These are phyloP conservation scores for Myxocyprinus asiaticus DNA, from an alignment of 2,113 vertebrate genomes.

Conservation along the genomic window DNA sequence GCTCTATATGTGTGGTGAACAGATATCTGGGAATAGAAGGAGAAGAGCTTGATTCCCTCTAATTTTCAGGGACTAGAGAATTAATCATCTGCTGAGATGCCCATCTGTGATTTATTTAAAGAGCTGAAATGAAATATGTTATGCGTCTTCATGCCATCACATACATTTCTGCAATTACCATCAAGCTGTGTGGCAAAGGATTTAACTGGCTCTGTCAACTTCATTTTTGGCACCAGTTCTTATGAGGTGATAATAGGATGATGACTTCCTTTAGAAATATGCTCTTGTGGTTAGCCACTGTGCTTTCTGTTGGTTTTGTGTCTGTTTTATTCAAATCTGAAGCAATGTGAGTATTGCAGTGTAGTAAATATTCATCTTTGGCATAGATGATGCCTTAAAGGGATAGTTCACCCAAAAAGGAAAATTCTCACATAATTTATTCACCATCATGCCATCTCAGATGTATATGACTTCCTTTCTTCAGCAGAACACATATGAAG, in stretches of 20 bases:
- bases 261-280: slow-evolving; percentile 68
- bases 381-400: too few species aligned
- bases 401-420: too few species aligned
- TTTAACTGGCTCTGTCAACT: slow-evolving; percentile 38
- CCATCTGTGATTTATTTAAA: slow-evolving; percentile 77
- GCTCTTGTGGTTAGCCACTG: slow-evolving; percentile 60
- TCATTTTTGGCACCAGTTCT: slow-evolving; percentile 67
- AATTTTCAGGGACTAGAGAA: slow-evolving; percentile 70
- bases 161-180: slow-evolving; percentile 57
- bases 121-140: slow-evolving; percentile 70
- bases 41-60: slow-evolving; percentile 61
- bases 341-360: not conserved
- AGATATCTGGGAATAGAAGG: slow-evolving; percentile 56
- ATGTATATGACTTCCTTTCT: too few species aligned
- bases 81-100: slow-evolving; percentile 65
- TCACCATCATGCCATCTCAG: too few species aligned
- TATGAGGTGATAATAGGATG: slow-evolving; percentile 78
- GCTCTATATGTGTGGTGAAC: slow-evolving; percentile 57
- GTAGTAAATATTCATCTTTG: too few species aligned
- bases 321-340: slow-evolving; percentile 50
- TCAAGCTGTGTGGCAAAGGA: slow-evolving; percentile 49
- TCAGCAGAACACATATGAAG: too few species aligned
- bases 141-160: slow-evolving; percentile 59
- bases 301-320: slow-evolving; percentile 59
- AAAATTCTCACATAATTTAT: too few species aligned